Base-by-base conservation (phyloP, 2,888 invertebrate genomes). In the Copidosoma aretas region DNA sequence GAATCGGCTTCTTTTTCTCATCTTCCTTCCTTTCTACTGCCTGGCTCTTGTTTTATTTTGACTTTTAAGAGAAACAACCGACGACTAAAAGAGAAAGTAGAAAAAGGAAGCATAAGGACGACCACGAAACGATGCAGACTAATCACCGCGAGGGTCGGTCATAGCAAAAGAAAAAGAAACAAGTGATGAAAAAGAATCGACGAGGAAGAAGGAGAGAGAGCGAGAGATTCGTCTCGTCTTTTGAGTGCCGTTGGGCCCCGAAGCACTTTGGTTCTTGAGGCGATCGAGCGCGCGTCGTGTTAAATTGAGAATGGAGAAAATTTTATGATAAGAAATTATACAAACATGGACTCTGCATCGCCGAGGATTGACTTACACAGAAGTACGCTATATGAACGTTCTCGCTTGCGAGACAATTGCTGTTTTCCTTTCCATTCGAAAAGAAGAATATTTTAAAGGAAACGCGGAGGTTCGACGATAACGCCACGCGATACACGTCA, bases 1-100 rank as follows among this genome's bases (percentile, higher is more conserved):
- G 54, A 65, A 65, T 64, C 57, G 65, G 43, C 65, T 71, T 71
- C 64, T 66, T 67, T 67, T 64, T 64, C 62, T 69, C 61, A 66
- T 69, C 69, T 68, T 68, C 65, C 71, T 69, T 71, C 67, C 64
- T n/a, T n/a, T n/a, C n/a, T n/a, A n/a, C n/a, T 59, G 66, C 39
- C 54, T 69, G 61, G 43, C 60, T 69, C 64, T 69, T 69, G 49
- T 61, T 64, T 64, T 57, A 69, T 57, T 67, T 69, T 67, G 52
- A 52, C 66, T 65, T 63, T 63, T 54, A 60, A 60, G 32, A 64
- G 39, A 58, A 62, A 32, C 59, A 70, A 65, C 19, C n/a, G 58
- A 22, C 10, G 68, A 63, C 58, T 65, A 51, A 65, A 63, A 62
- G 41, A 32, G 32, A 32, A 32, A 3, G 32, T 32, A 32, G 32